Base-by-base conservation (phyloP, 2,888 invertebrate species). In the Drosophila greeni region DNA sequence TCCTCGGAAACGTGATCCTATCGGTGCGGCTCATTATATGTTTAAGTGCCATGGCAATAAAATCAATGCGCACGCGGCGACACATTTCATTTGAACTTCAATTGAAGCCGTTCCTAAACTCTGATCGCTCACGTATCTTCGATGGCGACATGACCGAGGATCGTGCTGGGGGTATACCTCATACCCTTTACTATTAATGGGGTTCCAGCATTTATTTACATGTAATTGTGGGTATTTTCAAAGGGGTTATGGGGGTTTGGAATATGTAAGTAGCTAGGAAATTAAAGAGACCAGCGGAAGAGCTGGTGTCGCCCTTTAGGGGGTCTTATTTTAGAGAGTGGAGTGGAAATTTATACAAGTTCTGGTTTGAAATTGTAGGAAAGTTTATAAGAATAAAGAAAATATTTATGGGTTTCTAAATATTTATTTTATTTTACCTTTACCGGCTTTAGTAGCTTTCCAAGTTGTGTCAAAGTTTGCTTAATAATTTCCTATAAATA, bases 31-130 rank as follows among this genome's bases (percentile, higher is more conserved):
- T 84, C 80, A 82, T 82, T 82, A 82, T 82, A 82, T 82, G 84
- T 76, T 84, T 82, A 84, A 82, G 80, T 84, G 74, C 76, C n/a
- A n/a, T 70, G 73, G 84, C 84, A 82, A 82, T 82, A 84, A 82
- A 82, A 80, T 81, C 81, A 76, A 81, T 78, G 76, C 76, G 79
- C 75, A 45, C 47, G 45, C 56, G 57, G 64, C 77, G 73, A 78
- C 81, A 75, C 78, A 78, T 55, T 51, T 62, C 76, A 80, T 81
- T 81, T 66, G 71, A 73, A 81, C 84, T 81, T 83, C 79, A 83
- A 79, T 83, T 83, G 83, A 81, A 75, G 82, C 77, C 82, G 82
- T 75, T 45, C 61, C 59, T 65, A 31, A 59, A 55, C 24, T 34
- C 47, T 40, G 54, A 48, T 14, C 54, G n/a, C 70, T 80, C 82